phyloP scores from a whole-genome alignment of 1,140 invertebrate species.

The Leptoteleia sp. region DNA sequence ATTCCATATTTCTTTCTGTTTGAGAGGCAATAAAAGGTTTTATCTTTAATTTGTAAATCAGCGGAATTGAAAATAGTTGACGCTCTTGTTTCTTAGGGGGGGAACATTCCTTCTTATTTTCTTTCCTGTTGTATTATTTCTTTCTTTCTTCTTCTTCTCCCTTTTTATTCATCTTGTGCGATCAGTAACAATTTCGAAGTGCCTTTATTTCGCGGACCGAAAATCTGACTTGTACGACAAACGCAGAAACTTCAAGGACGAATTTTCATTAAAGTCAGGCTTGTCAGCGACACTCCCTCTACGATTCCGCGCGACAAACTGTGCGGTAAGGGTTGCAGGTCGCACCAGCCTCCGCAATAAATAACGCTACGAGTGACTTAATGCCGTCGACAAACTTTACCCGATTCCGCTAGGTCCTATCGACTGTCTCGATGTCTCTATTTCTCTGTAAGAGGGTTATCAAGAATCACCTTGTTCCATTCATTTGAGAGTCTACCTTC shows the following conservation, averaged over 20 bases:
- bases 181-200: slow-evolving; percentile 18
- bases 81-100: neutral
- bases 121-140: too few relatives aligned
- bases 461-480: slow-evolving; percentile 58
- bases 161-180: neutral
- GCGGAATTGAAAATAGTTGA: neutral
- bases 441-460: slow-evolving; percentile 63
- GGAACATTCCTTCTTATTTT: too few relatives aligned
- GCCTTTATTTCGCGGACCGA: slow-evolving; percentile 7
- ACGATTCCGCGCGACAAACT: slow-evolving; percentile 64
- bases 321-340: slow-evolving; percentile 69
- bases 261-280: slow-evolving; percentile 68
- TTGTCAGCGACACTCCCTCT: slow-evolving; percentile 65
- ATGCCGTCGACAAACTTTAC: slow-evolving; percentile 68
- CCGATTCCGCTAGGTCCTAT: slow-evolving; percentile 59
- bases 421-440: slow-evolving; percentile 59
- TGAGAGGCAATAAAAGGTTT: neutral
- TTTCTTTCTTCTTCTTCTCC: too few relatives aligned
- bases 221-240: slow-evolving; percentile 49
- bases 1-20: slow-evolving; percentile 8
- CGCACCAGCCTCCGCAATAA: slow-evolving; percentile 64
- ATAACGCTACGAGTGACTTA: slow-evolving; percentile 69
- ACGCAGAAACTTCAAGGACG: slow-evolving; percentile 64
- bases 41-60: slow-evolving; percentile 15
- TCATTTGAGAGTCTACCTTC: slow-evolving; percentile 47